Evolutionary conservation across 64 coral and sea anemone species (phyloP), one percentile per base, ranked within the genome.

Genomic region (Stichodactyla helianthus): DNA sequence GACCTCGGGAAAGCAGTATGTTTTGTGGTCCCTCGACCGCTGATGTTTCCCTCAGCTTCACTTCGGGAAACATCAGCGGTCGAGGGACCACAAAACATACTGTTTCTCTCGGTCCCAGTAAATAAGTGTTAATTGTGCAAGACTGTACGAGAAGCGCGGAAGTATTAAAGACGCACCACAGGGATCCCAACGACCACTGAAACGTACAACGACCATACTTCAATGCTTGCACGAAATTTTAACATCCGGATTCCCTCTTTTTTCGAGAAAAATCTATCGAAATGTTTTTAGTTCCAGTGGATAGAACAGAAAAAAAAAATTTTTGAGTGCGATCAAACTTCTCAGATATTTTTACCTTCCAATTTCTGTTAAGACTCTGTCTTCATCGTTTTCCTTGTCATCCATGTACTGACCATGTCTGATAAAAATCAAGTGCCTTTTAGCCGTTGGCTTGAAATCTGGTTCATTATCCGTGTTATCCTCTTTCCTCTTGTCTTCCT

Each of bases 321-420:
- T 44, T 44, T 44, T 44, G 35, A 44, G 35, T 2, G 35, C 35
- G 1, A 44, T 44, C 35, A 44, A 44, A 44, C 4, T 44, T 44
- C 35, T 44, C 35, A 44, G 35, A 20, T 68, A 10, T 26, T 79
- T 52, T 79, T 85, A 98, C 96, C 96, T 98, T 90, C 96, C 96
- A 51, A 90, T 35, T 7, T 98, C 88, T 1, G 93, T 98, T 10
- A 98, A 68, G n/a, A 88, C 52, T 88, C 87, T 84, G 54, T 98
- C 86, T 18, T 92, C 88, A 56, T 93, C 90, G 0, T 92, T 79
- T 23, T 92, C 86, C 0, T 86, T 93, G 23, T 91, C 76, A 10
- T 88, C 90, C 4, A 87, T 77, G 59, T 98, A 98, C 10, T 98
- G 93, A 2, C 93, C 96, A 85, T 98, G 96, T 83, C 96, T 84